phyloP scores from a whole-genome alignment of 2,797 vertebrate species.

The Yasuhikotakia modesta region DNA sequence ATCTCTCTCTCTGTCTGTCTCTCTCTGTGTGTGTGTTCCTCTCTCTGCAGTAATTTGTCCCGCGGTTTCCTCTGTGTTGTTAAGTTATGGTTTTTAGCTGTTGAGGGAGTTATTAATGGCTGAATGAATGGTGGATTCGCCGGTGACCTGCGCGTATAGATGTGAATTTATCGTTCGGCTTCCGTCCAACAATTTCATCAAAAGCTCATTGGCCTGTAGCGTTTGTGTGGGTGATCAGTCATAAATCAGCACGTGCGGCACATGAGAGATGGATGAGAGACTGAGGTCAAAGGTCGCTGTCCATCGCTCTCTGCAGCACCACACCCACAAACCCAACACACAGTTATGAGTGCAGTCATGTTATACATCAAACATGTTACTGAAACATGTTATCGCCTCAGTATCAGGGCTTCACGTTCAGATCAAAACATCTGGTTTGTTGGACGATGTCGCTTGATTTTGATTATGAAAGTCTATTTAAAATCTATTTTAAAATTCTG shows the following conservation, averaged over 20 bases:
- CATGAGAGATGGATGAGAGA: constrained; percentile 55
- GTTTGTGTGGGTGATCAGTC: constrained; percentile 49
- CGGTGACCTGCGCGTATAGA: constrained; percentile 52
- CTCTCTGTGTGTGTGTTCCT: background rate
- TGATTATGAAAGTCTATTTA: too few relatives aligned
- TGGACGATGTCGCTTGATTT: too few relatives aligned
- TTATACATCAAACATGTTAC: background rate
- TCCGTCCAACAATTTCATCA: constrained; percentile 63
- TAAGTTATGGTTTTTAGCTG: constrained; percentile 52
- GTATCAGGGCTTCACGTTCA: background rate
- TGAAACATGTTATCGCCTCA: background rate
- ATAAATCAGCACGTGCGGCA: constrained; percentile 54
- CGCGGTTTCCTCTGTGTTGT: background rate
- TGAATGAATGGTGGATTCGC: constrained; percentile 44
- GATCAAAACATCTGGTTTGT: too few relatives aligned
- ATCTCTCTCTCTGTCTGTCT: constrained; percentile 18
- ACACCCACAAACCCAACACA: background rate
- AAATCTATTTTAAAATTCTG: too few relatives aligned
- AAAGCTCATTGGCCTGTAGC: constrained; percentile 58
- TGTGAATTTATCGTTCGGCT: constrained; percentile 57
- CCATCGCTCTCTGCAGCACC: constrained; percentile 53
- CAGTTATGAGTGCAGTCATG: background rate
- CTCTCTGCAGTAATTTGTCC: constrained; percentile 9
- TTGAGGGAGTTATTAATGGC: constrained; percentile 55
- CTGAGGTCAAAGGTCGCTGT: constrained; percentile 59